Evolutionary conservation across 2,113 vertebrate genomes (phyloP).

Genomic region (Edolisoma coerulescens): DNA sequence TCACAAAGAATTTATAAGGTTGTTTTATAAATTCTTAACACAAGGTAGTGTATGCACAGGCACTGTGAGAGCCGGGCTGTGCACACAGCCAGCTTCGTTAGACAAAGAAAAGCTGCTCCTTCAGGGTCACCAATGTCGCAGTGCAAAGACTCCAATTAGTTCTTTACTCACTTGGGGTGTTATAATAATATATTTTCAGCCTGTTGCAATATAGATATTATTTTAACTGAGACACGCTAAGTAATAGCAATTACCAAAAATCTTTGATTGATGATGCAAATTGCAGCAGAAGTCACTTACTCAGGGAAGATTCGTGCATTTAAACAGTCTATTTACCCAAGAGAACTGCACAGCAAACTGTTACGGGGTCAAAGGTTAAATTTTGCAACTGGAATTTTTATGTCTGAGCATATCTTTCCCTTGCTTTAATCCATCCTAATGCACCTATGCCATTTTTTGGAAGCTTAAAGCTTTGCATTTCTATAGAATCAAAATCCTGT

Average conservation of each 20-base stretch:
- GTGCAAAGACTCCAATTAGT: slow-evolving; percentile 25
- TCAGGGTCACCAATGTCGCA: not conserved
- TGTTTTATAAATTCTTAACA: slow-evolving; percentile 12
- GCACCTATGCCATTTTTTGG: not conserved
- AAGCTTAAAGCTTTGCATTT: not conserved
- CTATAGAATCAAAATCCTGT: not conserved
- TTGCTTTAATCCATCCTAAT: slow-evolving; percentile 17
- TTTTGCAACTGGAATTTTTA: slow-evolving; percentile 20
- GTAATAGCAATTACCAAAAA: slow-evolving; percentile 27
- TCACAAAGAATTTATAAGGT: not conserved
- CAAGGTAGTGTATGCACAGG: not conserved
- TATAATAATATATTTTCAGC: not conserved
- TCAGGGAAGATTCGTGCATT: slow-evolving; percentile 14
- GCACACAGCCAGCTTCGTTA: slow-evolving; percentile 10
- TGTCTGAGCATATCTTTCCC: not conserved
- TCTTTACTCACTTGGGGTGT: not conserved
- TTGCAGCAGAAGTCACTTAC: slow-evolving; percentile 5
- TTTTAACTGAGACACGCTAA: not conserved
- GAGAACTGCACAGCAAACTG: not conserved
- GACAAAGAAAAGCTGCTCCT: not conserved
- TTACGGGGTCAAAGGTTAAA: not conserved
- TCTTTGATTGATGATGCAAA: slow-evolving; percentile 23
- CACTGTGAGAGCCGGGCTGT: not conserved
- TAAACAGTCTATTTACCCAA: slow-evolving; percentile 14
- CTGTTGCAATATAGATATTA: not conserved